These are phyloP conservation scores for Germaria angustata DNA, from an alignment of 2,888 invertebrate species.

Conservation along the genomic window DNA sequence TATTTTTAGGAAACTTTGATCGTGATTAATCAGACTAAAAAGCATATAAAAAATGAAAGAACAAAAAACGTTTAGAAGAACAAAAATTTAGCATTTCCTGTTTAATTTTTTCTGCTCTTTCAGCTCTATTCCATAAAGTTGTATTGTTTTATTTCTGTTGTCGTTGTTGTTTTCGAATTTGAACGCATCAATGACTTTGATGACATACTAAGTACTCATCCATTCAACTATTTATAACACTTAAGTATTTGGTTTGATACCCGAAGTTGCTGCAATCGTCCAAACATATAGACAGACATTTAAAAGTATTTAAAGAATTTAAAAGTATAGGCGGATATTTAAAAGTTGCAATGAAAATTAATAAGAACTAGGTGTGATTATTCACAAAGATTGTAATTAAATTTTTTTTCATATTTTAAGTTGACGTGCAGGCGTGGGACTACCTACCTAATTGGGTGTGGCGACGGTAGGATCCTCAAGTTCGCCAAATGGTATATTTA, in stretches of 20 bases:
- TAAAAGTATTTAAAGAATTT: conserved; percentile 31
- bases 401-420: too few relatives aligned
- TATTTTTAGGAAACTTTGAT: conserved; percentile 48
- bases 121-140: conserved; percentile 2
- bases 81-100: conserved; percentile 64
- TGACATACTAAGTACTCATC: conserved; percentile 34
- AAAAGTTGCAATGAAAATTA: too few relatives aligned
- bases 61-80: conserved; percentile 43
- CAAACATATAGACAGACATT: neutral
- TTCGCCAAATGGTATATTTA: too few relatives aligned
- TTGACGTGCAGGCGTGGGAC: too few relatives aligned
- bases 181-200: conserved; percentile 64
- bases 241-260: conserved; percentile 27
- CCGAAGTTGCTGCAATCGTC: conserved; percentile 4
- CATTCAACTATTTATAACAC: neutral
- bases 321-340: too few relatives aligned
- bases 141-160: conserved; percentile 1
- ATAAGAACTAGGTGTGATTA: too few relatives aligned
- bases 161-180: conserved; percentile 43
- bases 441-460: too few relatives aligned
- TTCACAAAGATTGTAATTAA: too few relatives aligned
- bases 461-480: too few relatives aligned
- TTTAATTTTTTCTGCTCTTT: conserved; percentile 43
- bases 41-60: neutral
- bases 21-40: conserved; percentile 53